Evolutionary conservation across 2,113 vertebrate species (phyloP).

Genomic region (Callionymus lyra): DNA sequence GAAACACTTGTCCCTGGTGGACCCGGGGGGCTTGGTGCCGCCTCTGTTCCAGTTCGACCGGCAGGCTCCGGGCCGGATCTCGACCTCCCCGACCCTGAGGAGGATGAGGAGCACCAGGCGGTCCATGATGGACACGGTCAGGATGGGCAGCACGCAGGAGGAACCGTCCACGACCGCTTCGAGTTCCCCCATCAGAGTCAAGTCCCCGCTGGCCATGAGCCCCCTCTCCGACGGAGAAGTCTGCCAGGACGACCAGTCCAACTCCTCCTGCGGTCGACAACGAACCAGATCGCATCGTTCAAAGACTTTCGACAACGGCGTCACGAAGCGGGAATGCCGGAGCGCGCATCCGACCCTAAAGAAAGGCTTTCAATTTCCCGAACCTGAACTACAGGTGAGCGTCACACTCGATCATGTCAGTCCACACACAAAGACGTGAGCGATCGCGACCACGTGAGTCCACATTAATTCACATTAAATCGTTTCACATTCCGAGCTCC

Average conservation of each 20-base stretch:
- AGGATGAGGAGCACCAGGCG: slow-evolving; percentile 67
- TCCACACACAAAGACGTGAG: too few species aligned
- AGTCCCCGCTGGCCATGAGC: slow-evolving; percentile 53
- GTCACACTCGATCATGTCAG: too few species aligned
- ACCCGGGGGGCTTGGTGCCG: slow-evolving; percentile 25
- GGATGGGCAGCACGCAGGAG: slow-evolving; percentile 40
- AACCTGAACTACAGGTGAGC: slow-evolving; percentile 55
- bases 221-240: slow-evolving; percentile 32
- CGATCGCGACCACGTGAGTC: not conserved
- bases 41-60: slow-evolving; percentile 73
- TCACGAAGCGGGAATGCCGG: slow-evolving; percentile 20
- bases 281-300: slow-evolving; percentile 48
- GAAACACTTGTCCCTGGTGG: slow-evolving; percentile 41
- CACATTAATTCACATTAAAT: slow-evolving; percentile 31
- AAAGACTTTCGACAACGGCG: slow-evolving; percentile 53
- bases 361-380: slow-evolving; percentile 31
- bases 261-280: slow-evolving; percentile 24
- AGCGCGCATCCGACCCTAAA: slow-evolving; percentile 22
- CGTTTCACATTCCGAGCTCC: slow-evolving; percentile 43
- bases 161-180: slow-evolving; percentile 24
- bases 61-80: slow-evolving; percentile 75
- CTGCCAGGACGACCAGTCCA: slow-evolving; percentile 8
- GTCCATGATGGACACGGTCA: slow-evolving; percentile 21
- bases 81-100: slow-evolving; percentile 79
- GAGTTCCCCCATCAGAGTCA: slow-evolving; percentile 13